These are phyloP conservation scores for Brachypodius melanocephalos DNA, from an alignment of 2,113 vertebrate genomes.

Conservation along the genomic window DNA sequence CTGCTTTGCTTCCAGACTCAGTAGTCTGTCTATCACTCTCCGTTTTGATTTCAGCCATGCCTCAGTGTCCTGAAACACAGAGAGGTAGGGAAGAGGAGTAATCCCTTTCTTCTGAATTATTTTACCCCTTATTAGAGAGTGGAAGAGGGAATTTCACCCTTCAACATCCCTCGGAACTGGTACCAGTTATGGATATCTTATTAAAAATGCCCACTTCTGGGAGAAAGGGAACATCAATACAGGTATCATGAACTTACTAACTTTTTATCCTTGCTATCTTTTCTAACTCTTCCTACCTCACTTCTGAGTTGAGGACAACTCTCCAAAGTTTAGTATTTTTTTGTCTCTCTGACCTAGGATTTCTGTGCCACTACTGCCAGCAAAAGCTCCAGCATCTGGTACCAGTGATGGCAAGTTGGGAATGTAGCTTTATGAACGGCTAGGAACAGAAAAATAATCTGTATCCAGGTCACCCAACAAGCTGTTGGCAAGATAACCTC, in stretches of 20 bases:
- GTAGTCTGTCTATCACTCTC: slow-evolving; percentile 65
- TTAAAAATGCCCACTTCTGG: background rate
- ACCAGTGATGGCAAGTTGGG: background rate
- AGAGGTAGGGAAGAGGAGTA: background rate
- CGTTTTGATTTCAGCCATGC: slow-evolving; percentile 36
- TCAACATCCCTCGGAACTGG: background rate
- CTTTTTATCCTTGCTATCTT: background rate
- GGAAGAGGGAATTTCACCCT: background rate
- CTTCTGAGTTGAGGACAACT: background rate
- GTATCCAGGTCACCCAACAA: background rate
- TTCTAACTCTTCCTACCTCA: background rate
- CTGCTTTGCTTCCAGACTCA: slow-evolving; percentile 69
- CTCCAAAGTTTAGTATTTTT: background rate
- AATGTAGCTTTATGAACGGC: background rate
- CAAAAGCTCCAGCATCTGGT: background rate
- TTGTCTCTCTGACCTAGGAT: background rate
- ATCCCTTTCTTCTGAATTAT: background rate
- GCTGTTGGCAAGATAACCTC: background rate
- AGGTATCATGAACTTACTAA: background rate
- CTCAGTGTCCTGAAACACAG: slow-evolving; percentile 48
- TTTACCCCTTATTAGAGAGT: background rate
- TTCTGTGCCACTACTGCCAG: background rate
- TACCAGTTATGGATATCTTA: background rate
- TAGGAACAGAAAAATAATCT: background rate
- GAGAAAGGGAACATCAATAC: background rate